phyloP scores from a whole-genome alignment of 2,113 vertebrate genomes.

The Heptranchias perlo region DNA sequence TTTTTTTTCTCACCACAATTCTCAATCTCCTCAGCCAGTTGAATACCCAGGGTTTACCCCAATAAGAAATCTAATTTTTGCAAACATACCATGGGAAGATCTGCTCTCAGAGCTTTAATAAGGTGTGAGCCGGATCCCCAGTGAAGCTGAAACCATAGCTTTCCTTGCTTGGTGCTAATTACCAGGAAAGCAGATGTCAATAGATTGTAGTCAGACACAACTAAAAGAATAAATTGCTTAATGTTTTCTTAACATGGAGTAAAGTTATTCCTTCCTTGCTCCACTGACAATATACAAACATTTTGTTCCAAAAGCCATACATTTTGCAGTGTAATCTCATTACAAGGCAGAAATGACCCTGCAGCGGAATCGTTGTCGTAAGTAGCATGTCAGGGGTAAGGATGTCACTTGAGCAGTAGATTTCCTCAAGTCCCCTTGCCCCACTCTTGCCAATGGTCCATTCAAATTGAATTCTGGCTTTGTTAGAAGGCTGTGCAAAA shows the following conservation, averaged over 20 bases:
- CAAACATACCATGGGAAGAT: not conserved
- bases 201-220: not conserved
- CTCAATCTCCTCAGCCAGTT: constrained; percentile 1
- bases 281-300: not conserved
- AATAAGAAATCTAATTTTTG: constrained; percentile 27
- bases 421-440: not conserved
- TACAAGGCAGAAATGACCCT: not conserved
- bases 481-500: not conserved
- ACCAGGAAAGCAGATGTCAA: constrained; percentile 7
- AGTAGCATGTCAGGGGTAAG: not conserved
- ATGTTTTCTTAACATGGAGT: not conserved
- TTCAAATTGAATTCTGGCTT: not conserved
- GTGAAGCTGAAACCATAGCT: not conserved
- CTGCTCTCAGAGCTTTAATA: constrained; percentile 12
- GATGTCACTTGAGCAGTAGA: not conserved
- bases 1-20: constrained; percentile 2
- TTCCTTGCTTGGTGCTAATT: not conserved
- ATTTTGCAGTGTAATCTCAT: not conserved
- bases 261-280: not conserved
- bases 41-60: not conserved
- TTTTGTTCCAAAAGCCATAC: not conserved
- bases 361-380: not conserved
- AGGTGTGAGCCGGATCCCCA: not conserved
- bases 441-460: not conserved
- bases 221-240: not conserved